phyloP scores from a whole-genome alignment of 2,113 vertebrate species.

The Megaceryle maxima region DNA sequence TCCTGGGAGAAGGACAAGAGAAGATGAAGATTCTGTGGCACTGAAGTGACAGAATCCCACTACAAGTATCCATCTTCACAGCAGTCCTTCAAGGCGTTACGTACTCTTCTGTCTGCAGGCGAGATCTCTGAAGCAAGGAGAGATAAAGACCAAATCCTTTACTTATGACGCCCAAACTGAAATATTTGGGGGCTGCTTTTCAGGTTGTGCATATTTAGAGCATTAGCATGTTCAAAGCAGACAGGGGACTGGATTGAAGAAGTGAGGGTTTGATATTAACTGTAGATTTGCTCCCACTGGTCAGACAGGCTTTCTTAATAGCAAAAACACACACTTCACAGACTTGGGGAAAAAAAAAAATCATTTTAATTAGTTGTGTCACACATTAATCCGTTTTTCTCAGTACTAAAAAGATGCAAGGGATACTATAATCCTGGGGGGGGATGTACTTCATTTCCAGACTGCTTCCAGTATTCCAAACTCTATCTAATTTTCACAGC shows the following conservation, averaged over 20 bases:
- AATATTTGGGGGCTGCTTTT: neutral
- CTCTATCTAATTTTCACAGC: accelerated
- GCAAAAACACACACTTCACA: neutral
- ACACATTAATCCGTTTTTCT: neutral
- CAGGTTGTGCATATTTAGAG: neutral
- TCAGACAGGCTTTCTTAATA: neutral
- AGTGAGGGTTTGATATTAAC: accelerated
- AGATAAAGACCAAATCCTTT: neutral
- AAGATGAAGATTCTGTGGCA: neutral
- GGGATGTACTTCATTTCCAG: neutral
- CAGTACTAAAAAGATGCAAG: neutral
- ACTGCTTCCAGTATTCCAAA: neutral
- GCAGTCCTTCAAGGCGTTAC: accelerated
- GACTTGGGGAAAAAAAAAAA: neutral
- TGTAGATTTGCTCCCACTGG: neutral
- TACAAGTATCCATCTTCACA: neutral
- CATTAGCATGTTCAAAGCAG: neutral
- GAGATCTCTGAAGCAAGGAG: neutral
- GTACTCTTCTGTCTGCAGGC: neutral
- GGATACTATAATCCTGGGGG: neutral
- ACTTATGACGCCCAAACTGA: neutral
- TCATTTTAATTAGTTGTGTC: neutral
- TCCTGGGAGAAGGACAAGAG: neutral
- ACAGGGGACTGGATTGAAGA: neutral
- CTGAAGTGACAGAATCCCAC: neutral